These are phyloP conservation scores for Eupithecia insigniata DNA, from an alignment of 2,888 invertebrate species.

Conservation along the genomic window DNA sequence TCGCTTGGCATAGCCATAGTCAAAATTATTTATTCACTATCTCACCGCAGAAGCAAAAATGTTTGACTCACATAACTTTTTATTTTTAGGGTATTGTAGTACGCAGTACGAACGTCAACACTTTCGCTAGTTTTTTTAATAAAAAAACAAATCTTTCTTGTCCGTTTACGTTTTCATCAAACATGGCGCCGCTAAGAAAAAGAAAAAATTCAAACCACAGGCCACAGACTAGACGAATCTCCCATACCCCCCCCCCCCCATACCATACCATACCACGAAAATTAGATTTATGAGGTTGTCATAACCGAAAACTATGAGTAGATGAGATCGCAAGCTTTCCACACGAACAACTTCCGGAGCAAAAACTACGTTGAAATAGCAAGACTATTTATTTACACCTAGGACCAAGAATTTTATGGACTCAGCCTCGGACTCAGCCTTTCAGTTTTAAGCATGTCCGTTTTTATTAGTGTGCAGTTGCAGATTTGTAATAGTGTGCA, in stretches of 20 bases:
- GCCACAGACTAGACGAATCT: not conserved
- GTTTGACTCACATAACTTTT: slow-evolving; percentile 63
- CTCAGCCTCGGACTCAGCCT: no score
- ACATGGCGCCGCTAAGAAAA: slow-evolving; percentile 62
- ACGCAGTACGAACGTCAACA: slow-evolving; percentile 51
- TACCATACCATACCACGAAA: not conserved
- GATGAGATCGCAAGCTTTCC: not conserved
- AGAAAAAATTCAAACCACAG: not conserved
- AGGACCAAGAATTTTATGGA: no score
- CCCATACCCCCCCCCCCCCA: no score
- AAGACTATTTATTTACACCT: no score
- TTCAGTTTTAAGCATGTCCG: no score
- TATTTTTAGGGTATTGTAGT: slow-evolving; percentile 43
- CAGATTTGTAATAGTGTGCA: no score
- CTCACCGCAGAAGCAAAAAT: slow-evolving; percentile 36
- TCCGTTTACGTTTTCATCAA: slow-evolving; percentile 76
- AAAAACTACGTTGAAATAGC: not conserved
- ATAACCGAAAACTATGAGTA: not conserved
- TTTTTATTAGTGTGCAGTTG: no score
- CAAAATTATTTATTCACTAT: slow-evolving; percentile 31
- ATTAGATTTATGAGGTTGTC: not conserved
- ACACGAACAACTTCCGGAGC: not conserved
- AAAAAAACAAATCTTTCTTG: slow-evolving; percentile 73
- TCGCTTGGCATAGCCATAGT: slow-evolving; percentile 71
- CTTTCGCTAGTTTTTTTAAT: slow-evolving; percentile 54